Base-by-base conservation (phyloP, 2,888 invertebrate species). In the Drosophila cracens region DNA sequence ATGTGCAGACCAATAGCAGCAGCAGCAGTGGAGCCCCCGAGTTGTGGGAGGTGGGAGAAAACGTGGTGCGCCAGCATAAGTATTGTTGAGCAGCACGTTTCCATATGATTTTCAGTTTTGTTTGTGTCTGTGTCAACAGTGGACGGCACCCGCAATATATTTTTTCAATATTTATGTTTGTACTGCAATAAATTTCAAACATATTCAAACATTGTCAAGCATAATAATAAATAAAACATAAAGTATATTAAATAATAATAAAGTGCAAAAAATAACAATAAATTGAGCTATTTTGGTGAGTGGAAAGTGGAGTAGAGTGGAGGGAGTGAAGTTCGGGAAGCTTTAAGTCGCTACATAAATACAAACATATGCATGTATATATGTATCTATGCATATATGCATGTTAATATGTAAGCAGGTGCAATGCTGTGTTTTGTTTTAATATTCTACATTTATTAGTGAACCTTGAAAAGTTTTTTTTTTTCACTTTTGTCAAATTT, bases 71-170 rank as follows among this genome's bases (percentile, higher is more conserved):
- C 71, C 40, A 48, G 87, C 83, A 84, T 84, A 82, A 75, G 59
- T 27, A 49, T 38, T 33, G 52, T 33, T 33, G 43, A 70, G 76
- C 38, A 65, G 89, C 87, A 79, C 82, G 89, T 84, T 89, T 89
- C 80, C 89, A 89, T 85, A 87, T 85, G 89, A 80, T 77, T 74
- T 63, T 77, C 80, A 85, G 85, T 89, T 87, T 85, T 87, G 89
- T 87, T 84, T 89, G 83, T 65, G 68, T 65, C 71, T 74, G 70
- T 34, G 48, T 56, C 66, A 43, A 34, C 33, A 43, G n/a, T 57
- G 33, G 72, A 72, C 51, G 51, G 56, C 49, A 6, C 49, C 27
- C 64, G 36, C 52, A 31, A 18, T 18, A 40, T 38, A 40, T 38
- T 59, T 68, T 59, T 60, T 43, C 31, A 40, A 48, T 52, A 63